phyloP scores from a whole-genome alignment of 2,113 vertebrate genomes.

The Helogale parvula region DNA sequence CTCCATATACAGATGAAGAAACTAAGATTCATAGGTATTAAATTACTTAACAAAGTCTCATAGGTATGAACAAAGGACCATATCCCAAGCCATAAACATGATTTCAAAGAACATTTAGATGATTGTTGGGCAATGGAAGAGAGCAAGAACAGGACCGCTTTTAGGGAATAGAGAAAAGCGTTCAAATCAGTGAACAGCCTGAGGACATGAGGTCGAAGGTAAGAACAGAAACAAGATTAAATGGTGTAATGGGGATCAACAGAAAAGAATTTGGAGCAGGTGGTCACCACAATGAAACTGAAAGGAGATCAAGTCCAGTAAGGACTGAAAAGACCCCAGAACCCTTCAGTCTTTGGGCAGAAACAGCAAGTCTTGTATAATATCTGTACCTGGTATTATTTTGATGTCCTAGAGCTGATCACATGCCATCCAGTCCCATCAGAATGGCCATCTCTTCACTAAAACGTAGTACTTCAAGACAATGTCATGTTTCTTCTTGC shows the following conservation, averaged over 20 bases:
- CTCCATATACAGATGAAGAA: background rate
- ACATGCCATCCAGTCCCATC: background rate
- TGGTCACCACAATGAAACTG: background rate
- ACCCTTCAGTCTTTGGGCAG: background rate
- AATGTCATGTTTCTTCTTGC: conserved; percentile 27
- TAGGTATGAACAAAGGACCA: background rate
- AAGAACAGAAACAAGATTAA: background rate
- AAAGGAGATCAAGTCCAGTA: background rate
- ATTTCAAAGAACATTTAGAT: background rate
- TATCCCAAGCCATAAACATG: background rate
- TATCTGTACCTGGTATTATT: background rate
- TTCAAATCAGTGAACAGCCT: background rate
- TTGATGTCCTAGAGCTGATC: background rate
- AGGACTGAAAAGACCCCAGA: background rate
- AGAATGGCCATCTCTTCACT: background rate
- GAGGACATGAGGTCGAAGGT: background rate
- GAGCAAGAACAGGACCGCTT: background rate
- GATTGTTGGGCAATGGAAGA: background rate
- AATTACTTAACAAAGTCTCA: background rate
- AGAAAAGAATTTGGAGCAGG: background rate
- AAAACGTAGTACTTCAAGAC: rapidly evolving
- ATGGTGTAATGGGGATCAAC: background rate
- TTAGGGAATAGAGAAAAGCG: background rate
- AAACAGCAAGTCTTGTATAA: background rate
- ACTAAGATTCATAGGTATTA: background rate